These are phyloP conservation scores for Saxicola maurus DNA, from an alignment of 2,797 vertebrate genomes.

Conservation along the genomic window DNA sequence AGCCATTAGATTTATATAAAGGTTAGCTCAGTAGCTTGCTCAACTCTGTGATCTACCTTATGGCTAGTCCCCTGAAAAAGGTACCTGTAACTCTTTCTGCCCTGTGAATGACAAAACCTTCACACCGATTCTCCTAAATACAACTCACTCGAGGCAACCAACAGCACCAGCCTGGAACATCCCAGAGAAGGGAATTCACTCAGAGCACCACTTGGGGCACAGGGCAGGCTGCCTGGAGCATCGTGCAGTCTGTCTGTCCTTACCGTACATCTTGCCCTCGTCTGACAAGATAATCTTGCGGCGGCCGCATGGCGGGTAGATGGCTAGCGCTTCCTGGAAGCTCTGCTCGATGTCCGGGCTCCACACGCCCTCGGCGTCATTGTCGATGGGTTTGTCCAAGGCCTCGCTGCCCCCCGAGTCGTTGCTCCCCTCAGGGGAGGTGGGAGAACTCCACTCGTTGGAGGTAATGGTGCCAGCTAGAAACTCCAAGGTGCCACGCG, in stretches of 20 bases:
- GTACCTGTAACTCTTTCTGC: not conserved
- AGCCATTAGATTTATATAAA: not conserved
- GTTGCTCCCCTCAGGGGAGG: constrained; percentile 92
- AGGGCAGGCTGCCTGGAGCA: not conserved
- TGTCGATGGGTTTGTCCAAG: constrained; percentile 89
- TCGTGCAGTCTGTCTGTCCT: not conserved
- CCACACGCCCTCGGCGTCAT: constrained; percentile 93
- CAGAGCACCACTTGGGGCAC: not conserved
- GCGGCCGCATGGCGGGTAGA: constrained; percentile 92
- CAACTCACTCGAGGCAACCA: not conserved
- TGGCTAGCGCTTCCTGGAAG: constrained; percentile 94
- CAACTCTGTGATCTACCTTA: not conserved
- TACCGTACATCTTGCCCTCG: constrained; percentile 98
- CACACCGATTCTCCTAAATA: not conserved
- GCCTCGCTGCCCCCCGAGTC: constrained; percentile 87
- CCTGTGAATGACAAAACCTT: not conserved
- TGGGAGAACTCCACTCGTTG: constrained; percentile 91
- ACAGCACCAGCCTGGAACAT: not conserved
- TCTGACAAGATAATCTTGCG: constrained; percentile 96
- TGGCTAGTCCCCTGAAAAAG: not conserved
- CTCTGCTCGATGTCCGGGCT: constrained; percentile 94
- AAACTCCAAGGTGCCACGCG: constrained; percentile 72
- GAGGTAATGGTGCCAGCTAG: constrained; percentile 87
- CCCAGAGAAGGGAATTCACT: not conserved
- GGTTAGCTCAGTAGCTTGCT: not conserved